These are phyloP conservation scores for Peromyscus polionotus DNA, from an alignment of 2,113 vertebrate genomes.

Conservation along the genomic window DNA sequence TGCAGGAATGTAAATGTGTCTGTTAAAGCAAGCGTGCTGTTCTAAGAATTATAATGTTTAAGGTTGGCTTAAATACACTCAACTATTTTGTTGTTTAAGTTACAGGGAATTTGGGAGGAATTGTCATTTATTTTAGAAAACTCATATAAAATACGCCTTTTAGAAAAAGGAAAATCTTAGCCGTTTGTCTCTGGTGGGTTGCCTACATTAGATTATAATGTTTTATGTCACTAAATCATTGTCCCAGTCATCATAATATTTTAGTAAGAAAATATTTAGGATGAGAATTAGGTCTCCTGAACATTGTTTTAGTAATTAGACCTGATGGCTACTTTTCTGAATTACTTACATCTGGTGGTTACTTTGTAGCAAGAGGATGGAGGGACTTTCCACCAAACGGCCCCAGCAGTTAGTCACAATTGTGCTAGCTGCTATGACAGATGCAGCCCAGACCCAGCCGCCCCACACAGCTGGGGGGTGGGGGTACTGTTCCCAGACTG, in stretches of 20 bases:
- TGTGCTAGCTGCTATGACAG: background rate
- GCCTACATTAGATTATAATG: background rate
- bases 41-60: background rate
- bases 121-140: slow-evolving; percentile 58
- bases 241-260: background rate
- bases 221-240: slow-evolving; percentile 20
- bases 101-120: background rate
- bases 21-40: background rate
- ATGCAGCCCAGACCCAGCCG: background rate
- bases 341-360: background rate
- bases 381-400: background rate
- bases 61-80: background rate
- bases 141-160: background rate
- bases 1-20: background rate
- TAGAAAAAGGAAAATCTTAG: background rate
- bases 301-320: slow-evolving; percentile 18
- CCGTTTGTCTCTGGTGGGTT: background rate
- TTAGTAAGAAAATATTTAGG: slow-evolving; percentile 24
- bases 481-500: rapidly evolving
- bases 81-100: slow-evolving; percentile 36
- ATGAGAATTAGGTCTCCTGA: background rate
- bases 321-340: background rate
- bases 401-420: background rate
- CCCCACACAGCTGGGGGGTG: background rate
- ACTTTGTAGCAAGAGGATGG: background rate